Conservation (phyloP, 2,888 invertebrate species). For the Scaptomyza reducta region DNA sequence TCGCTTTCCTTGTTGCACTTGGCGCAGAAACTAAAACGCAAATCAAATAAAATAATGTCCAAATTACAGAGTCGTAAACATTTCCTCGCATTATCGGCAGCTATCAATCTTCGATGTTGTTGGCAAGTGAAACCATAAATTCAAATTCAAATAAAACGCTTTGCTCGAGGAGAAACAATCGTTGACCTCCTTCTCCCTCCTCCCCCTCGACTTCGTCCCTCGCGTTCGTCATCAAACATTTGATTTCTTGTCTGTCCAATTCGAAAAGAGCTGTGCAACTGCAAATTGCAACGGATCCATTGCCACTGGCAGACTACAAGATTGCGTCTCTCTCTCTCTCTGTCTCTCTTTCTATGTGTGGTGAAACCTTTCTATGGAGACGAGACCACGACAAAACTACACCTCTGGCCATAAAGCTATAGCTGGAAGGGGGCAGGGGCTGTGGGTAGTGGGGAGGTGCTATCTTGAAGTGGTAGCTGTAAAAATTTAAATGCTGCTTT, state of each 20-base stretch:
- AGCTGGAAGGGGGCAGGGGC: background rate
- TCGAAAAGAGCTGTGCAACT: slow-evolving; percentile 52
- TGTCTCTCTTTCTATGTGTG: background rate
- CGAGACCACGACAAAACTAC: slow-evolving; percentile 39
- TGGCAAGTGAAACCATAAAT: slow-evolving; percentile 80
- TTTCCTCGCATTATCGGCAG: slow-evolving; percentile 78
- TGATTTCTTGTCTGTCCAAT: slow-evolving; percentile 46
- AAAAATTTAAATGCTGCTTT: slow-evolving; percentile 58
- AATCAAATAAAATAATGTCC: slow-evolving; percentile 74
- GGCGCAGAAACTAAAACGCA: slow-evolving; percentile 46
- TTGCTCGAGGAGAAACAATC: slow-evolving; percentile 41
- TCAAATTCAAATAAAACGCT: slow-evolving; percentile 72
- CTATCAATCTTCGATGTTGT: slow-evolving; percentile 70
- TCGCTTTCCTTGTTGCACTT: slow-evolving; percentile 61
- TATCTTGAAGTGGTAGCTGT: slow-evolving; percentile 48
- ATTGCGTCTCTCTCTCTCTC: slow-evolving; percentile 22
- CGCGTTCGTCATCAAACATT: slow-evolving; percentile 9
- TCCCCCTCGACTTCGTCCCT: background rate
- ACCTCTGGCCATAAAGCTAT: slow-evolving; percentile 33
- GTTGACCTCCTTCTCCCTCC: background rate
- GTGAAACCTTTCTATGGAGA: slow-evolving; percentile 56
- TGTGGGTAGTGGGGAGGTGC: background rate
- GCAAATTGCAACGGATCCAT: slow-evolving; percentile 65
- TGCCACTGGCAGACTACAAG: slow-evolving; percentile 49
- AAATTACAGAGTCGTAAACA: slow-evolving; percentile 80